Evolutionary conservation across 2,113 vertebrate genomes (phyloP).

Genomic region (Psephotus haematonotus): DNA sequence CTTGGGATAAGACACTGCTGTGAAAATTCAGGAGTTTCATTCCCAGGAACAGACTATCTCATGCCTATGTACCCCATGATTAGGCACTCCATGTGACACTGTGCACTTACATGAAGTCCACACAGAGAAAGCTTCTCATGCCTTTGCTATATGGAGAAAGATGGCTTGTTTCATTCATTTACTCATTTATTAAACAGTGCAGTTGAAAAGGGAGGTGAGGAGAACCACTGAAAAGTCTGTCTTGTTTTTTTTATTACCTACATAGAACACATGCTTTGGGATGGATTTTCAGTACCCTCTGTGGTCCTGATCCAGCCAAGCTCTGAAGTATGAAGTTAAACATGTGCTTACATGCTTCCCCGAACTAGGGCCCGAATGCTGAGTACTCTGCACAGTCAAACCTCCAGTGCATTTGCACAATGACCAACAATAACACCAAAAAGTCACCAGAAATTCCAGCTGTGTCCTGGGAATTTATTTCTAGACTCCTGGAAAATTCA

Average conservation of each 20-base stretch:
- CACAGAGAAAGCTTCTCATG: background rate
- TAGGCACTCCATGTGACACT: background rate
- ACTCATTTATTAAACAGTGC: background rate
- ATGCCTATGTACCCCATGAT: background rate
- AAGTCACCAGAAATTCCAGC: background rate
- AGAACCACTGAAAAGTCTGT: background rate
- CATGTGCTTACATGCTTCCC: rapidly evolving
- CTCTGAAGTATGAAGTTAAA: background rate
- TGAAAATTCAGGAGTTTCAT: background rate
- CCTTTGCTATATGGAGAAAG: background rate
- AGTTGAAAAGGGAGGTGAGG: background rate
- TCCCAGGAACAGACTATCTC: background rate
- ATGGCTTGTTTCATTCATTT: background rate
- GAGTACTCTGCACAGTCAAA: background rate
- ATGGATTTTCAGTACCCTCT: background rate
- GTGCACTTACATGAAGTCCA: background rate
- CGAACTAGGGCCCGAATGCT: background rate
- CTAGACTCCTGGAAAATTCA: background rate
- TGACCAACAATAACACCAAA: background rate
- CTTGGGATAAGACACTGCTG: background rate
- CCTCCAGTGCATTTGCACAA: background rate
- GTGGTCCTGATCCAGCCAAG: background rate
- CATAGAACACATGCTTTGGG: background rate
- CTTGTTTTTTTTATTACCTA: background rate
- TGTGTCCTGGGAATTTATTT: background rate